phyloP scores from a whole-genome alignment of 2,797 vertebrate species.

The Eidolon dupreanum region DNA sequence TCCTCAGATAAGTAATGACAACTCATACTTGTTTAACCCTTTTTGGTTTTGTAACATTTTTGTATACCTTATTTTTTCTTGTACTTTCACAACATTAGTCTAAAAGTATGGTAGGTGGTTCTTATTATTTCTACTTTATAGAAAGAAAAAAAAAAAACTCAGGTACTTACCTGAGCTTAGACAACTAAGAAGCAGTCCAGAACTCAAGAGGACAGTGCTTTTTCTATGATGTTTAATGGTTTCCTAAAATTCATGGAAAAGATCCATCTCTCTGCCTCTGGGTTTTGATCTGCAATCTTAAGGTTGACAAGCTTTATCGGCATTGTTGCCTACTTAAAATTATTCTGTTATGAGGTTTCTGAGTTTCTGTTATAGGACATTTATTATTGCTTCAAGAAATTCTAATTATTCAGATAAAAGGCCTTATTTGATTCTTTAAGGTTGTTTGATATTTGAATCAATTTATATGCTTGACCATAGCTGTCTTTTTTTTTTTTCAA shows the following conservation, averaged over 20 bases:
- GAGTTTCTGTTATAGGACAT: neutral
- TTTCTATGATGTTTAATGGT: neutral
- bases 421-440: neutral
- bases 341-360: neutral
- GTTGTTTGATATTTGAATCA: conserved; percentile 1
- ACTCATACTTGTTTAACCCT: neutral
- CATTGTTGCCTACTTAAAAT: neutral
- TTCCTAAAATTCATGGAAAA: neutral
- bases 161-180: neutral
- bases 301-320: neutral
- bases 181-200: neutral
- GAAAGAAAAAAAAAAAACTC: neutral
- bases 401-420: neutral
- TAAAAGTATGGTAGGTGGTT: neutral
- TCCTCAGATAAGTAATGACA: neutral
- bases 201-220: neutral
- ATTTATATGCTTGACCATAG: neutral
- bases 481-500: neutral
- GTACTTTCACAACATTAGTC: neutral
- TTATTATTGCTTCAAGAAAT: neutral
- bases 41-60: neutral
- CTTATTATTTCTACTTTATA: neutral
- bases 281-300: neutral
- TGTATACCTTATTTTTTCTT: neutral
- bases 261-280: neutral